A percentile compares a stretch with the other conserved stretches of the same genome.
Evolutionary conservation across 2,113 vertebrate genomes (phyloP).

Genomic region (Lasiurus cinereus): DNA sequence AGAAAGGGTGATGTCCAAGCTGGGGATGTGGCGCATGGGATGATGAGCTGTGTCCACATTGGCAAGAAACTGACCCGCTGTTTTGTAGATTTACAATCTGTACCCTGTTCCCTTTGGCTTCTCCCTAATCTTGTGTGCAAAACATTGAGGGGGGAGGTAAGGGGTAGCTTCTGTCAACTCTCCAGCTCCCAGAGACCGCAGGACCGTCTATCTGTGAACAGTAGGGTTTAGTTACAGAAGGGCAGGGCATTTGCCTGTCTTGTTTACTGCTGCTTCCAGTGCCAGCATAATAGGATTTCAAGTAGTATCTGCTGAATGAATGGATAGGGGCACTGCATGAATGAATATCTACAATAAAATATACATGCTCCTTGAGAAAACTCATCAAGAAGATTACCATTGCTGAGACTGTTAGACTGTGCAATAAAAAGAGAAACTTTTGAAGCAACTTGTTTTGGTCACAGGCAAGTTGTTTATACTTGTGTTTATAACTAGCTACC

Average conservation of each 20-base stretch:
- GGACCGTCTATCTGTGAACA: background rate
- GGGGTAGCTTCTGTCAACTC: background rate
- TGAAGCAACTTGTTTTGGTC: background rate
- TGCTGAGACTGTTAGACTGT: background rate
- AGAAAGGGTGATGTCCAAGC: background rate
- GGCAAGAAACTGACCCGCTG: fast-evolving
- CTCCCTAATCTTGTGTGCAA: background rate
- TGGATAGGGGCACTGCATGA: background rate
- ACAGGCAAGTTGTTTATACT: background rate
- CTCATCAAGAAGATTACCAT: background rate
- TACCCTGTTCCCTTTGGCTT: background rate
- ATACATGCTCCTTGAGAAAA: constrained; percentile 3
- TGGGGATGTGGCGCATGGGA: background rate
- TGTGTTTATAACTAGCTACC: background rate
- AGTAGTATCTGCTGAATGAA: background rate
- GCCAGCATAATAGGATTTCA: background rate
- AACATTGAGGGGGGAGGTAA: background rate
- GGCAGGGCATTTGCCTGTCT: background rate
- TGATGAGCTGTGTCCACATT: background rate
- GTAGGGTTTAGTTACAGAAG: background rate
- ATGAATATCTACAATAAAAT: background rate
- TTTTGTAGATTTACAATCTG: background rate
- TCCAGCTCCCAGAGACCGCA: background rate
- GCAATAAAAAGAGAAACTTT: background rate
- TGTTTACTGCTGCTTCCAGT: background rate